Conservation (phyloP, 2,113 vertebrate genomes). For the Malaclemys terrapin region DNA sequence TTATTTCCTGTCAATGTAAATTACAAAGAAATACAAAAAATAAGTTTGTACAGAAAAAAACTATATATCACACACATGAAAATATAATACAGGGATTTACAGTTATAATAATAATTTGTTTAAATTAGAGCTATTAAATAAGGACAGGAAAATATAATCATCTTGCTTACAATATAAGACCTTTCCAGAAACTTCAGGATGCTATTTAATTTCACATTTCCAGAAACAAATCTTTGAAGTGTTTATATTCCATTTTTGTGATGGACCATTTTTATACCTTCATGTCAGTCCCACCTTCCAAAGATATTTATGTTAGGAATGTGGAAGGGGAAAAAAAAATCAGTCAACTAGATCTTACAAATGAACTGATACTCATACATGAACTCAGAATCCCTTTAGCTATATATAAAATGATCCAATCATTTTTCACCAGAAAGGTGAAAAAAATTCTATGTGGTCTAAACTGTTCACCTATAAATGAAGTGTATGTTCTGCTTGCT, state of each 20-base stretch:
- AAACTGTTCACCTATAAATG: neutral
- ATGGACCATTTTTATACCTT: neutral
- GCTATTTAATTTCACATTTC: neutral
- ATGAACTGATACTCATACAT: neutral
- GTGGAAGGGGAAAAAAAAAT: neutral
- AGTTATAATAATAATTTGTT: conserved; percentile 11
- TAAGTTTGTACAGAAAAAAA: neutral
- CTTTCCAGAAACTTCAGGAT: neutral
- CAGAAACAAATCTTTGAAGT: neutral
- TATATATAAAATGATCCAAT: neutral
- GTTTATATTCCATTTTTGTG: neutral
- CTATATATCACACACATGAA: neutral
- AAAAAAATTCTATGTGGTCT: neutral
- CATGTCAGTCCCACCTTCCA: neutral
- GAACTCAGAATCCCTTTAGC: neutral
- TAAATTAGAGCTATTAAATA: neutral
- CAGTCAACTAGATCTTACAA: neutral
- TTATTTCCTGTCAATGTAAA: neutral
- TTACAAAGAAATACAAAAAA: conserved; percentile 26
- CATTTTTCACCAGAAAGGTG: neutral
- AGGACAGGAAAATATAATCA: neutral
- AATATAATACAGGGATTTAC: conserved; percentile 12
- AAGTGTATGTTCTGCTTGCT: neutral
- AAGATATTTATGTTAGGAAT: neutral
- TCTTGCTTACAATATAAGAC: neutral